Percentiles rank a stretch among this genome's conserved stretches.
Evolutionary conservation across 2,113 vertebrate genomes (phyloP).

Genomic region (Oreocharis arfaki): DNA sequence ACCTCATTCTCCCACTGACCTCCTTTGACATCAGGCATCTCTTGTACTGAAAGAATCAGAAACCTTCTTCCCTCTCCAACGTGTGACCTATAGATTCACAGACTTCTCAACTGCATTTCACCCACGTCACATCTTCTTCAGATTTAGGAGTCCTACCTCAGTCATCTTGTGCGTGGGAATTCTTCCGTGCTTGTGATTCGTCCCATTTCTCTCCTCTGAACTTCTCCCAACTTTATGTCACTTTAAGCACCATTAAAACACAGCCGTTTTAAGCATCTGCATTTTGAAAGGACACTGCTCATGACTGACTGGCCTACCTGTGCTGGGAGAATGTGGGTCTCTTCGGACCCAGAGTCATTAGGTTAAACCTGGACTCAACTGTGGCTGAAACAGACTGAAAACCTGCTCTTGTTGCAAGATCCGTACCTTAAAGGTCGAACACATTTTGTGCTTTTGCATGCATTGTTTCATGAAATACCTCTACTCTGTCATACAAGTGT

Average conservation of each 20-base stretch:
- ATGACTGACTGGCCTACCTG: neutral
- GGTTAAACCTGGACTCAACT: neutral
- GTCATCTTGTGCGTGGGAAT: neutral
- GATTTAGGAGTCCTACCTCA: neutral
- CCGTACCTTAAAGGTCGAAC: neutral
- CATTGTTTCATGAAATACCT: neutral
- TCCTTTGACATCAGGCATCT: neutral
- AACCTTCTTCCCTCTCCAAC: neutral
- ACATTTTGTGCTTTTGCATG: neutral
- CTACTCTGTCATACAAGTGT: neutral
- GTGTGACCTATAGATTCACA: fast-evolving
- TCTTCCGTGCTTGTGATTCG: neutral
- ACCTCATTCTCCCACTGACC: neutral
- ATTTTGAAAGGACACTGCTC: neutral
- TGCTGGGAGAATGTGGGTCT: neutral
- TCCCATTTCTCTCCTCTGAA: neutral
- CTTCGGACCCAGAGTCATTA: neutral
- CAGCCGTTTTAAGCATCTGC: neutral
- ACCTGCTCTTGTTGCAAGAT: neutral
- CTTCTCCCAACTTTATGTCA: neutral
- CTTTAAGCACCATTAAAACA: neutral
- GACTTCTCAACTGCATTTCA: neutral
- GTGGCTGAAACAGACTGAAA: neutral
- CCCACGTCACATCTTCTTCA: neutral
- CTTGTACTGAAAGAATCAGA: neutral